A percentile compares a stretch with the other conserved stretches of the same genome.
Evolutionary conservation across 2,113 vertebrate species (phyloP).

Genomic region (Petromus typicus): DNA sequence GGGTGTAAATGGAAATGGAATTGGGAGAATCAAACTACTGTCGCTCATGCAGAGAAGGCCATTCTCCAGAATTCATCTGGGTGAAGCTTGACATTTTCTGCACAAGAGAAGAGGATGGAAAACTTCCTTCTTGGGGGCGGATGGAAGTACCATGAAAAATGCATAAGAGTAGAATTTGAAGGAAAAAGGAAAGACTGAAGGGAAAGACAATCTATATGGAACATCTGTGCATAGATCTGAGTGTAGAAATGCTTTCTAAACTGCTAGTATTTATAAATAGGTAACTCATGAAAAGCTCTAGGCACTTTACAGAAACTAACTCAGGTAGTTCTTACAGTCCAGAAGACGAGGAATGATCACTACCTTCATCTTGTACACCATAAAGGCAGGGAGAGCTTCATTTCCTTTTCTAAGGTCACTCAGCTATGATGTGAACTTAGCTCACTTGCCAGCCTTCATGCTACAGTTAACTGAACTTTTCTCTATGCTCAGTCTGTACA

Average conservation of each 20-base stretch:
- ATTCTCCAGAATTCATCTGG: neutral
- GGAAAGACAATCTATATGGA: neutral
- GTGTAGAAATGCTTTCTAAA: neutral
- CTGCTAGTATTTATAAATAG: neutral
- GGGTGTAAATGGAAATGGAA: neutral
- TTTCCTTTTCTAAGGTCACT: neutral
- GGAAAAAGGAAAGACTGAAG: neutral
- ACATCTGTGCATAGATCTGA: neutral
- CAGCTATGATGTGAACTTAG: neutral
- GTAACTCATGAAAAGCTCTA: neutral
- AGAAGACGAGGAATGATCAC: neutral
- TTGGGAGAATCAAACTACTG: neutral
- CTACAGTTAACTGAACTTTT: neutral
- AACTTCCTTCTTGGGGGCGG: neutral
- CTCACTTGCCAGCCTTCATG: neutral
- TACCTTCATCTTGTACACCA: neutral
- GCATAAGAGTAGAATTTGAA: neutral
- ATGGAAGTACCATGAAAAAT: neutral
- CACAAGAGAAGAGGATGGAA: neutral
- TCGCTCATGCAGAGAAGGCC: neutral
- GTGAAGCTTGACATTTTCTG: neutral
- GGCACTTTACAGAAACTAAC: neutral
- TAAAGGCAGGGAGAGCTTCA: neutral
- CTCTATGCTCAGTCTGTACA: neutral
- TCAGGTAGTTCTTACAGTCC: neutral